These are phyloP conservation scores for Drosophila seguyi DNA, from an alignment of 1,140 invertebrate species.

Conservation along the genomic window DNA sequence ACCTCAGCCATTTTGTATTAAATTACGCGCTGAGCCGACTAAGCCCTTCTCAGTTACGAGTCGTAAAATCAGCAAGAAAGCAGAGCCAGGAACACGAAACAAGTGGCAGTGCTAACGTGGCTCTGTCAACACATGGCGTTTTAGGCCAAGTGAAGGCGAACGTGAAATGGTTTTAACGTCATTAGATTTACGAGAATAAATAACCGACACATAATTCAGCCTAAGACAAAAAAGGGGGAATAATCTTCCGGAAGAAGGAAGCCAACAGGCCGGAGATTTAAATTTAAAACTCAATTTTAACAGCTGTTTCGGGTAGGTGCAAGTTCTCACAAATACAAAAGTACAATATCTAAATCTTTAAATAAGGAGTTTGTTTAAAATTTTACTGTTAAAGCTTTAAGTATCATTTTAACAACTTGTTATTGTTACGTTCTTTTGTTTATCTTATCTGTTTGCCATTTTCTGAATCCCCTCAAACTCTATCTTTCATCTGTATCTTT, in stretches of 20 bases:
- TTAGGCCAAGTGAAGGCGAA: conserved; percentile 23
- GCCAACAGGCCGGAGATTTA: conserved; percentile 8
- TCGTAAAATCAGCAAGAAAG: conserved; percentile 55
- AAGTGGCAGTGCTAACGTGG: conserved; percentile 42
- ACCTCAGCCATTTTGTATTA: conserved; percentile 62
- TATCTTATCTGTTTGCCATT: not conserved
- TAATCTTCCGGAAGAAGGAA: not conserved
- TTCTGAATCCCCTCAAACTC: not conserved
- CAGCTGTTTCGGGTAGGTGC: not conserved
- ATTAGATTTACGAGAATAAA: conserved; percentile 52
- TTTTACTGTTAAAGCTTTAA: not conserved
- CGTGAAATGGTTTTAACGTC: conserved; percentile 48
- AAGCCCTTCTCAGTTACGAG: conserved; percentile 70
- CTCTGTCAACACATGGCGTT: conserved; percentile 53
- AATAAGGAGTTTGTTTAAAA: not conserved
- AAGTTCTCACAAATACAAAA: no score
- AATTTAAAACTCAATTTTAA: conserved; percentile 38
- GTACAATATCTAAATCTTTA: not conserved
- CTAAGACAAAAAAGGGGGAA: conserved; percentile 11
- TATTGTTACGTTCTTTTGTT: conserved; percentile 31
- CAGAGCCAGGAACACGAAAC: conserved; percentile 1
- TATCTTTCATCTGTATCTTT: not conserved
- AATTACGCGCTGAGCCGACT: conserved; percentile 76
- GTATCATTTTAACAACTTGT: conserved; percentile 10
- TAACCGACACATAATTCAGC: conserved; percentile 38